Evolutionary conservation across 2,113 vertebrate genomes (phyloP).

Genomic region (Arenaria interpres): DNA sequence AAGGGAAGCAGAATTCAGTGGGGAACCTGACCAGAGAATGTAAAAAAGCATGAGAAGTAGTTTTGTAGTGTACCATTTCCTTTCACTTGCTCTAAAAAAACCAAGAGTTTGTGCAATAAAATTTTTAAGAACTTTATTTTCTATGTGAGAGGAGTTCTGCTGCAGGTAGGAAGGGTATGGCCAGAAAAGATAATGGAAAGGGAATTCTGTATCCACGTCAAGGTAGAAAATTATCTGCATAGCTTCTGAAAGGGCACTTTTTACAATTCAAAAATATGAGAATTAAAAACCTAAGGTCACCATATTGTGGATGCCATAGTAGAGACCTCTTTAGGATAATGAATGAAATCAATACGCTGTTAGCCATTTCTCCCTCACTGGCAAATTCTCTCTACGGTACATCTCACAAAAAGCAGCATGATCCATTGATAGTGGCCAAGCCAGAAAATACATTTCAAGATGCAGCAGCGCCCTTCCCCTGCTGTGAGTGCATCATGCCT

Average conservation of each 20-base stretch:
- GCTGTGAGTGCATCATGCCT: neutral
- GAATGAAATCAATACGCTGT: neutral
- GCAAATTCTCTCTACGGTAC: neutral
- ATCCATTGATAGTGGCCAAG: neutral
- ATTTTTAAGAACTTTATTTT: neutral
- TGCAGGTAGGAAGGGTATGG: neutral
- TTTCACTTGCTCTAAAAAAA: neutral
- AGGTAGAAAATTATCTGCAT: neutral
- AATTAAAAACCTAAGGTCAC: neutral
- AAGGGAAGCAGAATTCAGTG: neutral
- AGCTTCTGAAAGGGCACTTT: neutral
- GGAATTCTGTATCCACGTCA: neutral
- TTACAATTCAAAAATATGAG: neutral
- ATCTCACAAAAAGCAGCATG: neutral
- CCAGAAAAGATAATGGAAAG: neutral
- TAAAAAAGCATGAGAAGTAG: neutral
- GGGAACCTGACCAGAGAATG: neutral
- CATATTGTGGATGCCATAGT: neutral
- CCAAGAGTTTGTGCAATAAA: neutral
- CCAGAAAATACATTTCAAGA: neutral
- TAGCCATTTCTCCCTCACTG: neutral
- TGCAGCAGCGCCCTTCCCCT: neutral
- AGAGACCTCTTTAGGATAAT: neutral
- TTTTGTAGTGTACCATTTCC: neutral
- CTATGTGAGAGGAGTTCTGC: neutral